phyloP scores from a whole-genome alignment of 2,797 vertebrate species.

The Coccyzus lansbergi region DNA sequence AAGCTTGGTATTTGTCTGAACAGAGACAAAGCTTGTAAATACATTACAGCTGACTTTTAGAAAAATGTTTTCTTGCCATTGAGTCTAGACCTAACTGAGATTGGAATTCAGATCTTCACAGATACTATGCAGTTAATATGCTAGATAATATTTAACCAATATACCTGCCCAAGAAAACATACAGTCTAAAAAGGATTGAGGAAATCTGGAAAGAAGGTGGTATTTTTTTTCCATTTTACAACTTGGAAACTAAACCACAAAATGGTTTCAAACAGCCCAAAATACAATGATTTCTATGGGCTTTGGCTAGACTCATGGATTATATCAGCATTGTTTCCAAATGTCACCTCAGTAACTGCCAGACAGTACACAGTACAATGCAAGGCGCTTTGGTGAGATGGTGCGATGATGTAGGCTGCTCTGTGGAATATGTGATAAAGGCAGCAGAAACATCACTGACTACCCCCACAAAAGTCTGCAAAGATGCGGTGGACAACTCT shows the following conservation, averaged over 20 bases:
- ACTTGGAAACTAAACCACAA: slow-evolving; percentile 7
- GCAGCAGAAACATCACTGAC: background rate
- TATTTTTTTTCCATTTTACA: slow-evolving; percentile 23
- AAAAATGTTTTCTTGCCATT: slow-evolving; percentile 14
- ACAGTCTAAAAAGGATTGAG: background rate
- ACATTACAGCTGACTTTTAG: background rate
- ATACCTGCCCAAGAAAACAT: background rate
- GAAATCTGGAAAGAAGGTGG: background rate
- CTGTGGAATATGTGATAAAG: background rate
- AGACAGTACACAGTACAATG: background rate
- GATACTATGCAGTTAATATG: background rate
- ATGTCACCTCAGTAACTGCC: background rate
- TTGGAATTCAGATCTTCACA: background rate
- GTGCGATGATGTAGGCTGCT: background rate
- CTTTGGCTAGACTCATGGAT: background rate
- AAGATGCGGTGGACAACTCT: background rate
- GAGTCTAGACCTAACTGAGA: background rate
- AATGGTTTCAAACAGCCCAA: background rate
- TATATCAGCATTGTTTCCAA: background rate
- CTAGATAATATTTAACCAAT: background rate
- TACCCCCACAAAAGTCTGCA: background rate
- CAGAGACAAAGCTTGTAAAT: slow-evolving; percentile 3
- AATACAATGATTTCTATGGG: background rate
- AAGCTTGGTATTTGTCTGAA: background rate
- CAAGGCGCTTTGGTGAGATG: background rate